Percentiles rank a stretch among this genome's conserved stretches.
Evolutionary conservation across 2,888 invertebrate species (phyloP).

Genomic region (Ichneumoninae sp.): DNA sequence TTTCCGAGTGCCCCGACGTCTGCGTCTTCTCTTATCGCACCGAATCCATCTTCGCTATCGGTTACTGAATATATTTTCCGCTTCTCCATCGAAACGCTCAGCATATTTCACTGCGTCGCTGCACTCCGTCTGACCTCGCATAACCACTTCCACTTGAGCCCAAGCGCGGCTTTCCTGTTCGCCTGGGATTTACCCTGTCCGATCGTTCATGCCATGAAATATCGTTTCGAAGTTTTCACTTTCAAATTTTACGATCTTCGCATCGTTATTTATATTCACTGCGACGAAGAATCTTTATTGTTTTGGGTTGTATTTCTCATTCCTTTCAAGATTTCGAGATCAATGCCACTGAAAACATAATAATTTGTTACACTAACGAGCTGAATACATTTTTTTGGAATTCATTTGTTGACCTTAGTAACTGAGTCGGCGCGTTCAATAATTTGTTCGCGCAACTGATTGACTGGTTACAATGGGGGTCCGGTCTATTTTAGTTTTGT

Average conservation of each 20-base stretch:
- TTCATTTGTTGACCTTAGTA: background rate
- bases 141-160: conserved; percentile 2
- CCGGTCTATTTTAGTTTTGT: too few species aligned
- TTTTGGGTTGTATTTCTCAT: background rate
- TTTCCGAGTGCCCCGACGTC: background rate
- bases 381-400: background rate
- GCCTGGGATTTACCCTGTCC: background rate
- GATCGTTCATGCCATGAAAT: background rate
- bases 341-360: background rate
- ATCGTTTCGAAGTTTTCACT: background rate
- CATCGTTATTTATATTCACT: background rate
- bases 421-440: too few species aligned
- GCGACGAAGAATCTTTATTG: background rate
- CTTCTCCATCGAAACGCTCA: background rate
- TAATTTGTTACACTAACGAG: background rate
- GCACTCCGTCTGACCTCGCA: background rate
- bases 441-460: too few species aligned
- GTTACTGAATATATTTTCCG: background rate
- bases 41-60: background rate
- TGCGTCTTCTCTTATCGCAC: background rate
- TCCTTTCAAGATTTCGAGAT: background rate
- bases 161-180: background rate
- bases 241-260: background rate
- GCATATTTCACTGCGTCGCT: background rate
- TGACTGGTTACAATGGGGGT: too few species aligned